Conservation (phyloP, 2,797 vertebrate genomes). For the Danio kyathit region DNA sequence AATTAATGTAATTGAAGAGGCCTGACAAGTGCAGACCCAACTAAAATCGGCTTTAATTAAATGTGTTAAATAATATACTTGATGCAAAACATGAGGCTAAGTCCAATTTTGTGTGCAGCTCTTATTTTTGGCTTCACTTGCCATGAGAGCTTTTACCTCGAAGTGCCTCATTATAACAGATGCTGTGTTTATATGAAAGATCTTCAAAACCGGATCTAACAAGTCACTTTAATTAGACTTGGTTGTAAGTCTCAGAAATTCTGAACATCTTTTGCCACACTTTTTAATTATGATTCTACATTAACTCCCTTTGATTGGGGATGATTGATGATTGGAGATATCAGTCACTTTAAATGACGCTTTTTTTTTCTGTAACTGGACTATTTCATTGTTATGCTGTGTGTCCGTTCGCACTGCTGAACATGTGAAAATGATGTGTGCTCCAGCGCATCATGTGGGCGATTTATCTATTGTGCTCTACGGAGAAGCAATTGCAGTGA, state of each 20-base stretch:
- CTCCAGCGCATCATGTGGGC: background rate
- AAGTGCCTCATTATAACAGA: background rate
- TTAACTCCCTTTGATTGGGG: background rate
- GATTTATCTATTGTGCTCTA: constrained; percentile 23
- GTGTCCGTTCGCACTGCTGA: background rate
- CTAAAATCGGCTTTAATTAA: background rate
- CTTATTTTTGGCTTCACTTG: background rate
- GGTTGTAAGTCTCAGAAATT: background rate
- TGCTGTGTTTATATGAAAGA: background rate
- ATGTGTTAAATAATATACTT: background rate
- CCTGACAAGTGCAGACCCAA: background rate
- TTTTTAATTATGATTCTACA: background rate
- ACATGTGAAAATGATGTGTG: background rate
- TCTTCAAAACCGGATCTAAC: background rate
- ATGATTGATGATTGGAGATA: background rate
- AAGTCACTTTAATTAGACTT: background rate
- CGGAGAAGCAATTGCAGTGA: constrained; percentile 37
- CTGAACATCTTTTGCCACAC: background rate
- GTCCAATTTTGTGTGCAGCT: background rate
- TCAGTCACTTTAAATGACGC: background rate
- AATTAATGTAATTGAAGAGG: background rate
- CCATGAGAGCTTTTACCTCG: background rate
- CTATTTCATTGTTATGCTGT: background rate
- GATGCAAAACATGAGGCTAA: background rate
- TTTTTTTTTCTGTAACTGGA: background rate